Evolutionary conservation across 2,888 invertebrate genomes (phyloP).

Genomic region (Blastobasis adustella): DNA sequence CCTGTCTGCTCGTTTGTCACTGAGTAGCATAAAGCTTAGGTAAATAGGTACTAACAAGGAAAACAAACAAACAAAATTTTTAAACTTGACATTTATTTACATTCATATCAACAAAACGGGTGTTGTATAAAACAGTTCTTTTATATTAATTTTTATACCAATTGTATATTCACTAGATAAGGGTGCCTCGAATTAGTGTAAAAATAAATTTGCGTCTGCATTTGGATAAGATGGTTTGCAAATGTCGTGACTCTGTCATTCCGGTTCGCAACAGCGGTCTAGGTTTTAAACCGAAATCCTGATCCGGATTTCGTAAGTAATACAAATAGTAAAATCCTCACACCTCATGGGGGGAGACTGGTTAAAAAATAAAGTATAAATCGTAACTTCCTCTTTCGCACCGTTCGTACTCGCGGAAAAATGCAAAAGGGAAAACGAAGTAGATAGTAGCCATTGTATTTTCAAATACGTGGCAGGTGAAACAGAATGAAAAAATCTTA

Average conservation of each 20-base stretch:
- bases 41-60: conserved; percentile 7
- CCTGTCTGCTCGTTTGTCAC: no score
- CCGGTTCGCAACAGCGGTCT: not conserved
- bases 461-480: no score
- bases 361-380: no score
- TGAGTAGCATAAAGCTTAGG: not conserved
- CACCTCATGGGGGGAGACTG: no score
- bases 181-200: conserved; percentile 61
- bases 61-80: conserved; percentile 27
- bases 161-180: conserved; percentile 56
- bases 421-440: no score
- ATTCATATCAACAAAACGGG: conserved; percentile 76
- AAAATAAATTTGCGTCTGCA: conserved; percentile 56
- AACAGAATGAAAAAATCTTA: no score
- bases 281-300: no score
- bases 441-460: no score
- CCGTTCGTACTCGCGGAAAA: no score
- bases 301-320: no score
- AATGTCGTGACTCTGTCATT: conserved; percentile 32
- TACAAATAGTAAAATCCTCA: no score
- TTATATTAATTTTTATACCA: conserved; percentile 53
- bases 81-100: conserved; percentile 76
- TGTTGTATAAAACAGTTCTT: conserved; percentile 75
- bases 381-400: no score
- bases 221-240: conserved; percentile 42